These are phyloP conservation scores for Listrodromus nycthemerus DNA, from an alignment of 2,888 invertebrate species.

Conservation along the genomic window DNA sequence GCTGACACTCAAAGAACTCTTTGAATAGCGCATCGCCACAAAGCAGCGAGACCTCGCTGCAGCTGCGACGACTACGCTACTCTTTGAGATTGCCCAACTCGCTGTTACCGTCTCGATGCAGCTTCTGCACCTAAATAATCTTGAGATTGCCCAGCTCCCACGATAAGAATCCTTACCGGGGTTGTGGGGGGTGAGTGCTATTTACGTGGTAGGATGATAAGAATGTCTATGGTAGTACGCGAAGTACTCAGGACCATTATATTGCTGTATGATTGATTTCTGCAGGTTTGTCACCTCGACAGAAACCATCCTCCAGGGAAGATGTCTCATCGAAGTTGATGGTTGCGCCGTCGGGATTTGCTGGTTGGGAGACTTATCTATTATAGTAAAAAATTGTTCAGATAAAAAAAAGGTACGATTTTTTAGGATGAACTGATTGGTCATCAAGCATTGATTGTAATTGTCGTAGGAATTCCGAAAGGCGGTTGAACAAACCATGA, in stretches of 20 bases:
- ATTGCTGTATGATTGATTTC: neutral
- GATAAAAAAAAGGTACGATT: neutral
- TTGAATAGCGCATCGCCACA: no score
- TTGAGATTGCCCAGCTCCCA: no score
- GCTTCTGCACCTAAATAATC: no score
- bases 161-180: no score
- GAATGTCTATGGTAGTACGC: neutral
- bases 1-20: no score
- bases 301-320: constrained; percentile 73
- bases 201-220: neutral
- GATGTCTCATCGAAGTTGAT: constrained; percentile 76
- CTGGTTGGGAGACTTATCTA: constrained; percentile 75
- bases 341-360: constrained; percentile 78
- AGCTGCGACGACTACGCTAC: no score
- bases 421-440: neutral
- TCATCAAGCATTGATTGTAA: constrained; percentile 18
- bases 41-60: no score
- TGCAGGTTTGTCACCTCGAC: constrained; percentile 59
- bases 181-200: constrained; percentile 70
- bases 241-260: neutral
- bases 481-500: constrained; percentile 68
- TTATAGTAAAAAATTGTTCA: constrained; percentile 70
- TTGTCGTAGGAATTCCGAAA: constrained; percentile 74
- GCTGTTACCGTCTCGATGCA: no score
- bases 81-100: no score